Evolutionary conservation across 2,888 invertebrate genomes (phyloP).

Genomic region (Onchidella celtica): DNA sequence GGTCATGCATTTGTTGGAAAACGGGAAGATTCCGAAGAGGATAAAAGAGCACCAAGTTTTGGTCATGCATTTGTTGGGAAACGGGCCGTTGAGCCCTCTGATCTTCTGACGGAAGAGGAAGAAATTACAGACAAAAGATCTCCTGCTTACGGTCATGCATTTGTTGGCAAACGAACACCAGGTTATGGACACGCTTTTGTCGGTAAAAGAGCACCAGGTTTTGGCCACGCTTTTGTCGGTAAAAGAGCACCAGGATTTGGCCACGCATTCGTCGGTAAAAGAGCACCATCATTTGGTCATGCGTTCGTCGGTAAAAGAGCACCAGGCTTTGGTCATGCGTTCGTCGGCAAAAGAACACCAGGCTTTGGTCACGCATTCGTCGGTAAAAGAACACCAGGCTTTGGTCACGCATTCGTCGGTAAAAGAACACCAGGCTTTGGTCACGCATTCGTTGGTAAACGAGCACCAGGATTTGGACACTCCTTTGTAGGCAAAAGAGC

Average conservation of each 20-base stretch:
- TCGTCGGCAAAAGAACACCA: conserved; percentile 48
- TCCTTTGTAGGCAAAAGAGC: conserved; percentile 41
- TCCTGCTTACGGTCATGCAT: conserved; percentile 29
- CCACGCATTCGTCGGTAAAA: conserved; percentile 29
- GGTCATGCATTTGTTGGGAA: conserved; percentile 45
- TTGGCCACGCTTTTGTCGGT: too few species aligned
- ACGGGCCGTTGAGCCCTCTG: conserved; percentile 8
- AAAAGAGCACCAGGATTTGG: too few species aligned
- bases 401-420: conserved; percentile 21
- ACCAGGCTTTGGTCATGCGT: conserved; percentile 32
- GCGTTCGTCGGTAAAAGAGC: conserved; percentile 30
- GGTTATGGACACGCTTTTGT: conserved; percentile 43
- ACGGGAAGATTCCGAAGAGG: not conserved
- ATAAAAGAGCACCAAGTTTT: conserved; percentile 24
- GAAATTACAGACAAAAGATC: not conserved
- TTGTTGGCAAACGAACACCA: conserved; percentile 35
- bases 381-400: conserved; percentile 22
- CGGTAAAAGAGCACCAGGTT: too few species aligned
- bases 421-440: conserved; percentile 27
- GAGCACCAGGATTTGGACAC: conserved; percentile 17
- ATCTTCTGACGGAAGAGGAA: not conserved
- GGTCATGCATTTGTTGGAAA: conserved; percentile 48
- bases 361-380: too few species aligned
- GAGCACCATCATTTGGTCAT: conserved; percentile 36
- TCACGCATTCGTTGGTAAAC: conserved; percentile 32